Conservation (phyloP, 2,888 invertebrate genomes). For the Andrena dorsata region DNA sequence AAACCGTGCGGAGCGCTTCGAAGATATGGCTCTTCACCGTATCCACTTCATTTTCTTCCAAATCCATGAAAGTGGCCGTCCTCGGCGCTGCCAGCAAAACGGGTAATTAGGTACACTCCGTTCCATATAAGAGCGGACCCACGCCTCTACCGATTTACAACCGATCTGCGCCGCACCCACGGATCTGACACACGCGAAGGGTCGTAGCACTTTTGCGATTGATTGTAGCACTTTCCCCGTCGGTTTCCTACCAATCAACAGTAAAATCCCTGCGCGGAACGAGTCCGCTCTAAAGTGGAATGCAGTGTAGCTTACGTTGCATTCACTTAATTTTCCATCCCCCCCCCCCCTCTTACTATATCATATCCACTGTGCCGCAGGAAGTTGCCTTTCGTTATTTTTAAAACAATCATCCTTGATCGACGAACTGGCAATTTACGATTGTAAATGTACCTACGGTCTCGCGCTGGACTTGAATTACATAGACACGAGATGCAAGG, state of each 20-base stretch:
- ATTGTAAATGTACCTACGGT: slow-evolving; percentile 82
- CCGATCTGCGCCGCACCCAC: too few species aligned
- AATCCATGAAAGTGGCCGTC: slow-evolving; percentile 86
- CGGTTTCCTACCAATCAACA: too few species aligned
- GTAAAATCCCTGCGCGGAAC: too few species aligned
- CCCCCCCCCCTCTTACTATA: neutral
- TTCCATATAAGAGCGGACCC: too few species aligned
- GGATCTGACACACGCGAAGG: too few species aligned
- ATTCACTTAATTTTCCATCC: neutral
- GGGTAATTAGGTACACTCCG: slow-evolving; percentile 78
- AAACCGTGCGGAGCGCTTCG: too few species aligned
- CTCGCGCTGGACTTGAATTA: slow-evolving; percentile 85
- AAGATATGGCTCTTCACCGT: slow-evolving; percentile 19
- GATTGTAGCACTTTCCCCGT: too few species aligned
- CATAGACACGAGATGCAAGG: slow-evolving; percentile 85
- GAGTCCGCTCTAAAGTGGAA: too few species aligned
- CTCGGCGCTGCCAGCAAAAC: slow-evolving; percentile 87
- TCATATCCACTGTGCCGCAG: slow-evolving; percentile 13
- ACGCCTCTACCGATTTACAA: too few species aligned
- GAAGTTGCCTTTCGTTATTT: slow-evolving; percentile 85
- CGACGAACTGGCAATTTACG: slow-evolving; percentile 88
- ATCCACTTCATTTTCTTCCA: slow-evolving; percentile 60
- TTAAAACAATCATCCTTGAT: slow-evolving; percentile 87
- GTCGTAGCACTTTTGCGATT: too few species aligned
- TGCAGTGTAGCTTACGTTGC: slow-evolving; percentile 29